Percentiles rank a stretch among this genome's conserved stretches.
Conservation (phyloP, 2,113 vertebrate genomes). For the Condylura cristata region DNA sequence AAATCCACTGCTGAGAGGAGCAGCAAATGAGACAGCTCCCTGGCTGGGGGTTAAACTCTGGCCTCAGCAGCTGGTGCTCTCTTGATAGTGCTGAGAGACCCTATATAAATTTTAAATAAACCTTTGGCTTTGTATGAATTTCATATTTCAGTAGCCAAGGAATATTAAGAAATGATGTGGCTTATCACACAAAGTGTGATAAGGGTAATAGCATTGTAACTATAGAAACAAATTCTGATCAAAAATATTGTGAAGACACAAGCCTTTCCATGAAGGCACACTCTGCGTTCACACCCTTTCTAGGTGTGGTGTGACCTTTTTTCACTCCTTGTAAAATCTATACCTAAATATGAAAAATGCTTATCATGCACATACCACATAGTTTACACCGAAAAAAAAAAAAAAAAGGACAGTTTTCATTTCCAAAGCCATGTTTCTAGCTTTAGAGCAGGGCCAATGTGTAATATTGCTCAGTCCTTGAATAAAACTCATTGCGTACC, state of each 20-base stretch:
- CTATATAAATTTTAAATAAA: constrained; percentile 25
- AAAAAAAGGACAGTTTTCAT: background rate
- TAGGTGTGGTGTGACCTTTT: constrained; percentile 6
- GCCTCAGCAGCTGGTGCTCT: no score
- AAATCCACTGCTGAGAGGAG: no score
- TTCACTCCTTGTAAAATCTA: constrained; percentile 44
- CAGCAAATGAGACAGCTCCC: no score
- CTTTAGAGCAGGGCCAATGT: background rate
- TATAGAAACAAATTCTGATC: constrained; percentile 39
- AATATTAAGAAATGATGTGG: background rate
- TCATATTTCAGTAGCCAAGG: constrained; percentile 18
- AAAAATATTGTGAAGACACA: constrained; percentile 45
- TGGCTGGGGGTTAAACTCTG: no score
- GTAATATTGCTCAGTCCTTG: background rate
- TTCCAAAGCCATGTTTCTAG: background rate
- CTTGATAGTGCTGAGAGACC: no score
- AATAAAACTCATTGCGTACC: background rate
- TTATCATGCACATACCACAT: background rate
- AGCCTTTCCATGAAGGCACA: background rate
- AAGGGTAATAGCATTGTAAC: background rate
- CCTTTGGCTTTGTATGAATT: constrained; percentile 28
- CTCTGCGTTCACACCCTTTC: constrained; percentile 25
- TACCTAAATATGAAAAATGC: constrained; percentile 49
- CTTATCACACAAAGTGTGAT: background rate
- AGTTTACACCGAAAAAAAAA: no score